phyloP scores from a whole-genome alignment of 1,140 invertebrate genomes.

The Anastrepha obliqua region DNA sequence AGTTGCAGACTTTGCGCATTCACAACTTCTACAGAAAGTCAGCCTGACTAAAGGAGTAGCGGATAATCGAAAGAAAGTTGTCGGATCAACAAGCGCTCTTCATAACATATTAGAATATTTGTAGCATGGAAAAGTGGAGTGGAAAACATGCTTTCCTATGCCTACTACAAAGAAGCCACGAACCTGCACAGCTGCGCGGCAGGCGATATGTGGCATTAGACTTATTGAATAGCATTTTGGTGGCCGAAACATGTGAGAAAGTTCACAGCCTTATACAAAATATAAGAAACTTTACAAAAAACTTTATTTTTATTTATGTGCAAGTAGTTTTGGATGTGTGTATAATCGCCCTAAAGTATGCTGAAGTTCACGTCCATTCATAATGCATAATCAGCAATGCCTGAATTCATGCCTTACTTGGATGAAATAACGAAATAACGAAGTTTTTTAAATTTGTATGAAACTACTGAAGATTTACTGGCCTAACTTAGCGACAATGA shows the following conservation, averaged over 20 bases:
- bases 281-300: background rate
- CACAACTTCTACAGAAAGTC: background rate
- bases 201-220: background rate
- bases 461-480: background rate
- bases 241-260: constrained; percentile 50
- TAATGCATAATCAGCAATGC: background rate
- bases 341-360: constrained; percentile 22
- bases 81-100: background rate
- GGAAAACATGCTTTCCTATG: background rate
- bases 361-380: background rate
- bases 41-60: background rate
- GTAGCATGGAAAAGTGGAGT: background rate
- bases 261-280: constrained; percentile 31
- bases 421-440: background rate
- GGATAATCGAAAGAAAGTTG: constrained; percentile 15
- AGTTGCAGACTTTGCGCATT: background rate
- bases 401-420: background rate
- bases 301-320: background rate
- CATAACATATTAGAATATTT: constrained; percentile 47
- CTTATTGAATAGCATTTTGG: background rate
- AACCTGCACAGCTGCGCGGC: background rate
- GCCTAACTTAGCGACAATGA: background rate
- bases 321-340: background rate
- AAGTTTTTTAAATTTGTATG: constrained; percentile 13
- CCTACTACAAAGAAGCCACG: background rate